Conservation (phyloP, 1,140 invertebrate genomes). For the Archivesica marissinica region DNA sequence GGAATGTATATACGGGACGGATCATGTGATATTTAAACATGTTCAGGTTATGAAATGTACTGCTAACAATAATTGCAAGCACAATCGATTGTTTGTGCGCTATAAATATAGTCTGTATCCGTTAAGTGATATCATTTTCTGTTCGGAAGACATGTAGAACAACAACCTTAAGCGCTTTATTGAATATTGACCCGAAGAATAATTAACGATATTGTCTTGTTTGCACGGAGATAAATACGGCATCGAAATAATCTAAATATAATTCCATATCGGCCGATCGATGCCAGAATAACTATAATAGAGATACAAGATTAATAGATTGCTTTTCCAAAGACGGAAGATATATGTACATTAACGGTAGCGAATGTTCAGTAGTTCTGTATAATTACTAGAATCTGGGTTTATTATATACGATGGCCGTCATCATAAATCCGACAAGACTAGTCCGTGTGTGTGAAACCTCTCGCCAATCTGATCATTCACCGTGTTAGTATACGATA, state of each 20-base stretch:
- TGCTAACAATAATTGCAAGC: too few species aligned
- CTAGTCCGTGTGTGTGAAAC: background rate
- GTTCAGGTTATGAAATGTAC: too few species aligned
- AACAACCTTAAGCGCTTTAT: too few species aligned
- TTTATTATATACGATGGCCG: background rate
- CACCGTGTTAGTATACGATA: slow-evolving; percentile 8
- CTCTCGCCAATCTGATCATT: background rate
- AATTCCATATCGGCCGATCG: background rate
- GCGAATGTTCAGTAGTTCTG: background rate
- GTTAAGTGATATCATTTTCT: too few species aligned
- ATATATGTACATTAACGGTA: background rate
- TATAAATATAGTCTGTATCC: too few species aligned
- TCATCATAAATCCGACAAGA: slow-evolving; percentile 21
- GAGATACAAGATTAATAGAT: background rate
- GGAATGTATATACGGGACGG: too few species aligned
- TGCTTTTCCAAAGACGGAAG: background rate
- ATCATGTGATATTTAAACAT: too few species aligned
- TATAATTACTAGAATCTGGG: background rate
- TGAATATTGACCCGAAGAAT: too few species aligned
- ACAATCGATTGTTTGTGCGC: too few species aligned
- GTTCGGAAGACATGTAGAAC: too few species aligned
- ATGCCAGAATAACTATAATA: background rate
- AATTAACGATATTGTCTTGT: too few species aligned
- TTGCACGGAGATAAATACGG: background rate
- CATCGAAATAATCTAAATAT: background rate